Base-by-base conservation (phyloP, 2,888 invertebrate genomes). In the Dasysyrphus albostriatus region DNA sequence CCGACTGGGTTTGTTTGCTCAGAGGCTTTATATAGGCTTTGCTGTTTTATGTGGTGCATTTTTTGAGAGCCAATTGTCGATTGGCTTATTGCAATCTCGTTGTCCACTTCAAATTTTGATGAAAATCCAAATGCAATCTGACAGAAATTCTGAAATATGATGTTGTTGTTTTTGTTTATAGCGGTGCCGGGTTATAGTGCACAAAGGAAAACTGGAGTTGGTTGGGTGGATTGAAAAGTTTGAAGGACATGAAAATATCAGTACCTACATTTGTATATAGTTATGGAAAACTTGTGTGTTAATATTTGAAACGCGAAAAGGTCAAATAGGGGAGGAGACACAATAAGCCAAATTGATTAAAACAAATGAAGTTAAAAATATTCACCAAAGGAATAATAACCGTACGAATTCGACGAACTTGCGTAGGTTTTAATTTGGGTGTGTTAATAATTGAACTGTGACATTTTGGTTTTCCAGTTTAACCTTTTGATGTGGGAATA, bases 61-160 rank as follows among this genome's bases (percentile, higher is more conserved):
- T 16, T 49, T 16, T 19, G 47, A 58, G 69, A 87, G 82, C 83
- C 87, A 87, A 87, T 87, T 87, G 87, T 87, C 87, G 78, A 87
- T 87, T 83, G 87, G 87, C 87, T 87, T 87, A 87, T 87, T 87
- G 87, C 87, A 79, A 87, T 83, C 82, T 83, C 67, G 87, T 82
- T 87, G 87, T 82, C 83, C 83, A 79, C 87, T 87, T 87, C 54
- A 79, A 58, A 82, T 67, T 82, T 83, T 87, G 78, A 82, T 87
- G 78, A 67, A 83, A 83, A 87, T 87, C 59, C 74, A 87, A 82
- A 87, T 82, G 85, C 83, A 87, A 83, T 70, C 87, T 59, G 65
- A 73, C 69, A 77, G 56, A 34, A 42, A 44, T 56, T 51, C 58
- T 56, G 59, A 32, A 47, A 58, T 70, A 39, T 72, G 34, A 7